These are phyloP conservation scores for Lithobates sylvaticus DNA, from an alignment of 2,797 vertebrate genomes.

Conservation along the genomic window DNA sequence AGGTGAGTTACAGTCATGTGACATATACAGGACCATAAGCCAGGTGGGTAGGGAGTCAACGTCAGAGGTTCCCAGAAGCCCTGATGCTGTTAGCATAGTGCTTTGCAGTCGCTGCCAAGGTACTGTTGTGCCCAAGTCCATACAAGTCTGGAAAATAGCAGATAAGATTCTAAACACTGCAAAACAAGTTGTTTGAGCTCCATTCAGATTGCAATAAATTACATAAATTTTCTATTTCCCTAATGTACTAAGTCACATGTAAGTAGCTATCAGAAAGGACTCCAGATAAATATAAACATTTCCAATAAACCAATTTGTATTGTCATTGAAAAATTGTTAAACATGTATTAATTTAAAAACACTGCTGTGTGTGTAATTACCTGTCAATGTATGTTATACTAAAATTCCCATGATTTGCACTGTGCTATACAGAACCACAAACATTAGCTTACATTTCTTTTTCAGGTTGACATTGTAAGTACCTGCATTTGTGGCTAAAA, in stretches of 20 bases:
- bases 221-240: background rate
- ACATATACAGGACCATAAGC: constrained; percentile 59
- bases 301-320: too few relatives aligned
- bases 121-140: background rate
- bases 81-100: constrained; percentile 50
- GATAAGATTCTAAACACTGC: background rate
- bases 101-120: constrained; percentile 22
- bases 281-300: too few relatives aligned
- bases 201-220: background rate
- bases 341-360: too few relatives aligned
- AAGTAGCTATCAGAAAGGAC: too few relatives aligned
- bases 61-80: constrained; percentile 29
- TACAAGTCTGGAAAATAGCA: background rate
- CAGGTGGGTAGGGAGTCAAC: constrained; percentile 56
- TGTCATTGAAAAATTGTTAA: too few relatives aligned
- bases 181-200: background rate
- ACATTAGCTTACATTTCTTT: too few relatives aligned
- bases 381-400: too few relatives aligned
- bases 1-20: constrained; percentile 20
- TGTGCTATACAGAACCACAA: too few relatives aligned
- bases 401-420: too few relatives aligned
- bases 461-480: too few relatives aligned
- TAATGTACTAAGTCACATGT: background rate
- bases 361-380: too few relatives aligned
- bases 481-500: too few relatives aligned